Evolutionary conservation across 2,797 vertebrate genomes (phyloP).

Genomic region (Ciconia nigra): DNA sequence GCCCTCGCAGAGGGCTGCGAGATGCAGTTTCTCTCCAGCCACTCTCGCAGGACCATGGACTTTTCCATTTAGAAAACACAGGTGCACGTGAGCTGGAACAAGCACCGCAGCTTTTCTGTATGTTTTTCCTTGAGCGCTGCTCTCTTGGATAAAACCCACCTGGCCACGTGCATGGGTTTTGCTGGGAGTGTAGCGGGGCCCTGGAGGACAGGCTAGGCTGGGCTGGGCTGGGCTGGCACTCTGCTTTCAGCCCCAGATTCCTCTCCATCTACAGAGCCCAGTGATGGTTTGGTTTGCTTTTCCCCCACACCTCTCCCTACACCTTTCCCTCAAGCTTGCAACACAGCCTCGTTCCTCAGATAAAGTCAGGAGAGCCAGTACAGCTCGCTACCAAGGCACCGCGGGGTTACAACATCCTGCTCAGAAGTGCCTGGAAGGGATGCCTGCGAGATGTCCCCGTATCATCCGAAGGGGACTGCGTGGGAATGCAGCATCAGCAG

Average conservation of each 20-base stretch:
- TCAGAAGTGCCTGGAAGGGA: not conserved
- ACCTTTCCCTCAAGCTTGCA: not conserved
- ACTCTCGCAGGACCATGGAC: not conserved
- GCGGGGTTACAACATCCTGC: not conserved
- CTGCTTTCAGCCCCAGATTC: not conserved
- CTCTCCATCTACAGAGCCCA: not conserved
- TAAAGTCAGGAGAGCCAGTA: not conserved
- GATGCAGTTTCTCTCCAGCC: not conserved
- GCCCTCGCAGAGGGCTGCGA: not conserved
- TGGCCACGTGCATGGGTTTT: not conserved
- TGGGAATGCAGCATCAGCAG: not conserved
- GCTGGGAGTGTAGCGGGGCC: not conserved
- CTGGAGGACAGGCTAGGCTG: not conserved
- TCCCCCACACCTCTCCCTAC: not conserved
- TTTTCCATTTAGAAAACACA: not conserved
- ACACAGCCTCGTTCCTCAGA: not conserved
- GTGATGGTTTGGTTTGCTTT: not conserved
- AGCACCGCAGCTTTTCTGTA: not conserved
- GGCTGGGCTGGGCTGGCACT: not conserved
- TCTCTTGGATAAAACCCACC: not conserved
- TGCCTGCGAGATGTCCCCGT: not conserved
- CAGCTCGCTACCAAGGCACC: rapidly evolving
- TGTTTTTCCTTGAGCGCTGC: not conserved
- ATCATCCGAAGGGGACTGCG: rapidly evolving
- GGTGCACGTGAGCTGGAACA: not conserved